Conservation (phyloP, 2,888 invertebrate genomes). For the Athetis lepigone region DNA sequence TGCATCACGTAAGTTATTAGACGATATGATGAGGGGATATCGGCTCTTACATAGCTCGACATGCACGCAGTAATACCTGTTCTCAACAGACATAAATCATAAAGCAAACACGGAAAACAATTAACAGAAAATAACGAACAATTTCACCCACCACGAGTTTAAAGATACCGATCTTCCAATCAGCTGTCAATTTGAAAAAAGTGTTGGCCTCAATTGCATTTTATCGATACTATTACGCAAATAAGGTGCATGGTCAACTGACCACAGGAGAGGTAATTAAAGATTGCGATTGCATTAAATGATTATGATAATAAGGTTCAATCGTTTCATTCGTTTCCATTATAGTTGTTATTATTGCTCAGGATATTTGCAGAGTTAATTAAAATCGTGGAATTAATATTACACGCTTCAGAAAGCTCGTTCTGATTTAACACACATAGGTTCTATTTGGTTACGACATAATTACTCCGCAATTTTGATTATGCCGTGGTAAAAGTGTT, state of each 20-base stretch:
- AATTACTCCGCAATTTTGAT: constrained; percentile 60
- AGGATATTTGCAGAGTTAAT: constrained; percentile 49
- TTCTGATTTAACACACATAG: constrained; percentile 43
- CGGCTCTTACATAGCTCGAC: constrained; percentile 56
- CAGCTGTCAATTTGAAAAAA: constrained; percentile 71
- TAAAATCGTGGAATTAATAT: constrained; percentile 51
- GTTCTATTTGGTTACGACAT: constrained; percentile 54
- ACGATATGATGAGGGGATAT: constrained; percentile 59
- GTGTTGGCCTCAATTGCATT: constrained; percentile 55
- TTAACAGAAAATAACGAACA: constrained; percentile 71
- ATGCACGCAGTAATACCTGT: constrained; percentile 57
- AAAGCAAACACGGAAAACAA: constrained; percentile 71
- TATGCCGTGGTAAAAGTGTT: constrained; percentile 53
- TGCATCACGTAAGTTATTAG: constrained; percentile 55
- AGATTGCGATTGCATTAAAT: constrained; percentile 53
- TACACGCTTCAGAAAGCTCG: constrained; percentile 44
- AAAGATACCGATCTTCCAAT: constrained; percentile 76
- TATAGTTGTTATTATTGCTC: constrained; percentile 35
- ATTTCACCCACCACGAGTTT: constrained; percentile 65
- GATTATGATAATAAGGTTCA: constrained; percentile 51
- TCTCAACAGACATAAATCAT: constrained; percentile 65
- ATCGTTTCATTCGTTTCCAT: constrained; percentile 38
- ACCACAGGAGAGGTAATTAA: constrained; percentile 46
- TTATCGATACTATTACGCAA: constrained; percentile 63
- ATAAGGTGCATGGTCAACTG: constrained; percentile 42